Evolutionary conservation across 2,113 vertebrate genomes (phyloP).

Genomic region (Stercorarius parasiticus): DNA sequence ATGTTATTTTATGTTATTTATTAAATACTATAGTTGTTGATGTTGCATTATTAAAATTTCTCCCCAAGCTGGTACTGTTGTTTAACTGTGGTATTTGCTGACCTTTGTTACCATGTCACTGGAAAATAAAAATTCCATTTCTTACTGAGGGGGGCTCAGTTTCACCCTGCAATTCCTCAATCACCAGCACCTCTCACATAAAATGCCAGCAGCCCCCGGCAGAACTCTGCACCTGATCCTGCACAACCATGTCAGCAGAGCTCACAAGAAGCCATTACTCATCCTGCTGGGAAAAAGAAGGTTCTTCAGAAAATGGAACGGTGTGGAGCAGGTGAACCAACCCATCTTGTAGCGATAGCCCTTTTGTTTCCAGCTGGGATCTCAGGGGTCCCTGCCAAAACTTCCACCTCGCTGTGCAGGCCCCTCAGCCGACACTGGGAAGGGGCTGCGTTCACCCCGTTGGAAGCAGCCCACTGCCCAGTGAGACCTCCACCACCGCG

Average conservation of each 20-base stretch:
- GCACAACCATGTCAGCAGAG: fast-evolving
- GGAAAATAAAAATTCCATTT: background rate
- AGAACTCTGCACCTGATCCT: background rate
- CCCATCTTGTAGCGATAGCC: no score
- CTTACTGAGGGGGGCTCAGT: background rate
- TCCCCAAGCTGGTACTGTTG: background rate
- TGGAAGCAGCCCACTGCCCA: background rate
- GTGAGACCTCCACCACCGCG: background rate
- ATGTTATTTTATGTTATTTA: background rate
- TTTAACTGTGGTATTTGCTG: background rate
- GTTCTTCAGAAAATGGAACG: background rate
- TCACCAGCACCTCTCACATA: background rate
- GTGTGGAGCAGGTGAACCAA: fast-evolving
- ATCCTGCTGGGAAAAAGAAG: background rate
- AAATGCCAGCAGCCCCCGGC: background rate
- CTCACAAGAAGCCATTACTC: background rate
- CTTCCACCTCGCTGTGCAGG: background rate
- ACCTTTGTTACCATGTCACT: background rate
- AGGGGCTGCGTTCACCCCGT: background rate
- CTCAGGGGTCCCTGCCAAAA: no score
- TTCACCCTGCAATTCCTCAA: background rate
- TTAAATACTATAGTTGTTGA: background rate
- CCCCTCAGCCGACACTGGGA: no score
- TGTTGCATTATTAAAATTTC: background rate
- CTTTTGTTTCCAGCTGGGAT: background rate